A percentile compares a stretch with the other conserved stretches of the same genome.
Conservation (phyloP, 2,797 vertebrate species). For the Falco berigora region DNA sequence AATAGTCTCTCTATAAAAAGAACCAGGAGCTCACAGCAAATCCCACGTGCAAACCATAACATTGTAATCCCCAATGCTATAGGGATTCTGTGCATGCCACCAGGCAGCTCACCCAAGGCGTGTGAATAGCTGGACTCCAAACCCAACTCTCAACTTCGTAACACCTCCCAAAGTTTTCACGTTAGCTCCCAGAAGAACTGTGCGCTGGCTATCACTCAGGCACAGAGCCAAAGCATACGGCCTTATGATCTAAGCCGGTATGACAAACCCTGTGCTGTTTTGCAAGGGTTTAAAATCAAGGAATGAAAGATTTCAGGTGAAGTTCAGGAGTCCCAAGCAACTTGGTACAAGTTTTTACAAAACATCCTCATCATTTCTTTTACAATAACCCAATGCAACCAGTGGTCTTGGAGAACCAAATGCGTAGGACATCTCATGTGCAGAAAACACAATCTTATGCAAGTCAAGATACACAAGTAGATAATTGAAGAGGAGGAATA, state of each 20-base stretch:
- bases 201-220: neutral
- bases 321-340: neutral
- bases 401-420: neutral
- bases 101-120: neutral
- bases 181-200: neutral
- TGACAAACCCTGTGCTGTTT: neutral
- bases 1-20: slow-evolving; percentile 32
- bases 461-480: neutral
- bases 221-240: neutral
- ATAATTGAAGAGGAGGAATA: neutral
- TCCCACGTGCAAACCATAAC: neutral
- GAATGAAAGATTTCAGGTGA: neutral
- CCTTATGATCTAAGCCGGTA: neutral
- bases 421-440: accelerated
- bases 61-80: neutral
- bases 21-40: neutral
- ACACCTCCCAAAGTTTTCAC: neutral
- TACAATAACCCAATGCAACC: accelerated
- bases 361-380: neutral
- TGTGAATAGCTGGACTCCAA: neutral
- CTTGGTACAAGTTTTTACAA: neutral
- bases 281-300: neutral
- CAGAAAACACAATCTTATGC: neutral
- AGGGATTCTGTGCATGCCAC: neutral
- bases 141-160: neutral